Conservation (phyloP, 2,797 vertebrate genomes). For the Sardinella longiceps region DNA sequence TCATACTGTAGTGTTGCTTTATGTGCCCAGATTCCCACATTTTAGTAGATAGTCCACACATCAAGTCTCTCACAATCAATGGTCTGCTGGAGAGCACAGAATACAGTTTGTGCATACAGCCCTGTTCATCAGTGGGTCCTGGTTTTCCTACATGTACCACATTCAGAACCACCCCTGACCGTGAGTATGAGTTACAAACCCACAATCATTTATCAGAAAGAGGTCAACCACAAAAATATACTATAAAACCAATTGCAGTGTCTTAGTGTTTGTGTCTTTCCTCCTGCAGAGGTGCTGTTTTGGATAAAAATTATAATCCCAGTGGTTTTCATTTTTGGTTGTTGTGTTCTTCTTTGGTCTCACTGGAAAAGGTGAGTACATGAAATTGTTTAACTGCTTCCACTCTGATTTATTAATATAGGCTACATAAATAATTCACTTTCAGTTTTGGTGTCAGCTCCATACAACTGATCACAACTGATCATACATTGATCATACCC, state of each 20-base stretch:
- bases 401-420: neutral
- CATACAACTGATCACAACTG: neutral
- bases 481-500: neutral
- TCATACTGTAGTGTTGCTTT: neutral
- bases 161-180: conserved; percentile 53
- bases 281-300: conserved; percentile 46
- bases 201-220: neutral
- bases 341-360: conserved; percentile 55
- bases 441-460: neutral
- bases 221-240: neutral
- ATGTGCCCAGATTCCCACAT: conserved; percentile 60
- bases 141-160: conserved; percentile 52
- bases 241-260: neutral
- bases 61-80: conserved; percentile 67
- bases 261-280: neutral
- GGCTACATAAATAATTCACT: neutral
- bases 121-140: conserved; percentile 72
- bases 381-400: neutral
- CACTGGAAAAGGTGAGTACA: conserved; percentile 59
- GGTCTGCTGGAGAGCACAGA: conserved; percentile 64
- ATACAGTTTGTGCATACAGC: conserved; percentile 72
- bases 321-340: conserved; percentile 56
- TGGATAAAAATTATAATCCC: conserved; percentile 53
- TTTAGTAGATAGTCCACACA: conserved; percentile 65
- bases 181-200: conserved; percentile 51